Base-by-base conservation (phyloP, 2,797 vertebrate species). In the Staurois parvus region DNA sequence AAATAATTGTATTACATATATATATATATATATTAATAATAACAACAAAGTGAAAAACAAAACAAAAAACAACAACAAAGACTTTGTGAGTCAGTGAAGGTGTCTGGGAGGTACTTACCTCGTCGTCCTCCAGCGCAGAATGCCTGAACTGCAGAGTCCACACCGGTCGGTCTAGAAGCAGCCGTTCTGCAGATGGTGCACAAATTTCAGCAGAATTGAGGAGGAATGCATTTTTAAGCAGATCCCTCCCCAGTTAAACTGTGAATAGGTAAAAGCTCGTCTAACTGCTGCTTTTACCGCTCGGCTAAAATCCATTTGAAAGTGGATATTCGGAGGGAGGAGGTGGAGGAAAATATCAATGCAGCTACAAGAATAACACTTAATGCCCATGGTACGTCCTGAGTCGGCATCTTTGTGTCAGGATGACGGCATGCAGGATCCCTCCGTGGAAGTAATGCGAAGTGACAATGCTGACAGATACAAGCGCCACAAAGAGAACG, bases 321-420 rank as follows among this genome's bases (percentile, higher is more conserved):
- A 86, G 74, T 45, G 67, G 48, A 81, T 84, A 81, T 48, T 34
- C 34, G 37, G 72, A 9, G 66, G 81, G 72, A 79, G 21, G 34
- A 37, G 34, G 42, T 19, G 17, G 45, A 10, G 30, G 28, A 11
- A 40, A 83, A 7, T n/a, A 90, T 83, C 72, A 83, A 69, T 66
- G 84, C 87, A 40, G 84, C 76, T 87, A 90, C 90, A 88, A 92
- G 89, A 91, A 88, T 86, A 76, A 84, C 15, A 37, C 52, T 59
- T 76, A 88, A 87, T 87, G 88, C 86, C 37, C 66, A 62, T 42
- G 59, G 83, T 68, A 84, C 81, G 83, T 90, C 88, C 91, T 92
- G 92, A 93, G 91, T 93, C 90, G 88, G 92, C 93, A 91, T 88
- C 87, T 91, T 88, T 87, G 62, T 86, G 87, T 88, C 85, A 32